A percentile compares a stretch with the other conserved stretches of the same genome.
Conservation (phyloP, 2,113 vertebrate genomes). For the Triplophysa rosa region DNA sequence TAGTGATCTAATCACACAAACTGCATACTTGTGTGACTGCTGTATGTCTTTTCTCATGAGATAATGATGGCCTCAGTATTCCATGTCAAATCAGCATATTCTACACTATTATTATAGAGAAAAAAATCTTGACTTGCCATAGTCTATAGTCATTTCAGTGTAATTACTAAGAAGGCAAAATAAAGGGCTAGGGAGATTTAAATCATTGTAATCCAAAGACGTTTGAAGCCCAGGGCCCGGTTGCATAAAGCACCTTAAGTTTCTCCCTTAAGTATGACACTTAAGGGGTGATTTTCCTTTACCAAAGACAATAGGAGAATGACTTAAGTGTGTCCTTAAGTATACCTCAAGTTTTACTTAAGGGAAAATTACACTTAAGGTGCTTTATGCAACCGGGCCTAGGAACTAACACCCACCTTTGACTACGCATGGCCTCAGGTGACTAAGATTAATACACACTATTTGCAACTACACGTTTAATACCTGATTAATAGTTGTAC, state of each 20-base stretch:
- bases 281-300: too few species aligned
- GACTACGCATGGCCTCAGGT: not conserved
- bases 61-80: slow-evolving; percentile 13
- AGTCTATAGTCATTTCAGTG: not conserved
- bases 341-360: too few species aligned
- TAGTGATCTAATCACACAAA: not conserved
- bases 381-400: too few species aligned
- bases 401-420: not conserved
- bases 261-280: too few species aligned
- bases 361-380: too few species aligned
- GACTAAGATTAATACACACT: not conserved
- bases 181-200: not conserved
- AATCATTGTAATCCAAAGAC: not conserved
- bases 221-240: not conserved
- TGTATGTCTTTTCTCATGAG: slow-evolving; percentile 20
- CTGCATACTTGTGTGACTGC: not conserved
- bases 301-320: too few species aligned
- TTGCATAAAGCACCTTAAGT: too few species aligned
- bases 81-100: slow-evolving; percentile 2
- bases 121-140: not conserved
- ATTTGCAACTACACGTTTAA: not conserved
- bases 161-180: slow-evolving; percentile 24
- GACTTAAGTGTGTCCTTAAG: too few species aligned
- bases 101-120: slow-evolving; percentile 13
- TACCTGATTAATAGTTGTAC: not conserved